Percentiles rank a stretch among this genome's conserved stretches.
Conservation (phyloP, 2,888 invertebrate species). For the Doris montereyensis region DNA sequence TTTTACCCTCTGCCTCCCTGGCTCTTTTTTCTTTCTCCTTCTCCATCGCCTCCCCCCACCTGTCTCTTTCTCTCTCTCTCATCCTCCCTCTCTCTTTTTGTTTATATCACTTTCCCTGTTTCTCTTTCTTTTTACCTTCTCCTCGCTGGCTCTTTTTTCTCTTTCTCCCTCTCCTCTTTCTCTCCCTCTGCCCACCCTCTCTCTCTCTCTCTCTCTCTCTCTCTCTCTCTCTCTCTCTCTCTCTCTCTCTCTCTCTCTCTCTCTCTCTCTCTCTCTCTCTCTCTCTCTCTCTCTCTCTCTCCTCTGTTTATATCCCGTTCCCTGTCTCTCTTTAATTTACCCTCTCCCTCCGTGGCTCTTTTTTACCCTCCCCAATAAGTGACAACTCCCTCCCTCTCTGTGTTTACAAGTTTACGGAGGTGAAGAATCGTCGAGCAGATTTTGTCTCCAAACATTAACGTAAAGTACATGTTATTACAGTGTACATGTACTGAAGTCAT, state of each 20-base stretch:
- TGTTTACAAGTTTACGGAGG: too few relatives aligned
- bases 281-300: background rate
- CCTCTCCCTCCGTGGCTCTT: background rate
- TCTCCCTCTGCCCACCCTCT: background rate
- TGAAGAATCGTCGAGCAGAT: too few relatives aligned
- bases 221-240: background rate
- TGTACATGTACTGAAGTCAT: too few relatives aligned
- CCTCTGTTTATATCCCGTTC: background rate
- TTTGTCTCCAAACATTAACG: too few relatives aligned
- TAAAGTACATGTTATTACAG: too few relatives aligned
- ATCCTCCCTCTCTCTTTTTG: background rate
- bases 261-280: background rate
- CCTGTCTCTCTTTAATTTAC: background rate
- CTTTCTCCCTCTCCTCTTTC: background rate
- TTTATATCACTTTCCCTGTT: background rate
- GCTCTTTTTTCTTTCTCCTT: background rate
- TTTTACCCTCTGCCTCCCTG: background rate
- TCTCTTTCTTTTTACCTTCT: background rate
- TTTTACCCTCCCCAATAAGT: too few relatives aligned
- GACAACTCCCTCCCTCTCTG: too few relatives aligned
- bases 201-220: background rate
- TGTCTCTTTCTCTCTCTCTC: background rate
- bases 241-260: background rate
- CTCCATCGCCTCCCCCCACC: background rate
- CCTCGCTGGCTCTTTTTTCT: background rate